Percentiles rank a stretch among this genome's conserved stretches.
Conservation (phyloP, 35 echinoderm and acorn worm species). For the Patiria miniata region DNA sequence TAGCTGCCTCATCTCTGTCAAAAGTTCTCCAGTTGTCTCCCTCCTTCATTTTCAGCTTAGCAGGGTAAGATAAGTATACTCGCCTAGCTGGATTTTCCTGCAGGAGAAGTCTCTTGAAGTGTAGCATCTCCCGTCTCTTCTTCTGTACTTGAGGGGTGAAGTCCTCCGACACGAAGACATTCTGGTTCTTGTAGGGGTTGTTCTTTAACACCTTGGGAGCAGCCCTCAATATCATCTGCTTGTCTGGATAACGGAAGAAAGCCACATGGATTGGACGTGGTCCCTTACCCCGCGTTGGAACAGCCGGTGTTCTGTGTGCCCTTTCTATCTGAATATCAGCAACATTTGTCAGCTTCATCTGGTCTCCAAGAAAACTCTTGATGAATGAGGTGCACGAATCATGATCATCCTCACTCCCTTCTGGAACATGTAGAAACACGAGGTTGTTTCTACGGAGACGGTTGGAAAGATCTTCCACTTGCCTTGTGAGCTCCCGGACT, state of each 20-base stretch:
- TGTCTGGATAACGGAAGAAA: neutral
- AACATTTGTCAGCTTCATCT: neutral
- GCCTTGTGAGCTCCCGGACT: neutral
- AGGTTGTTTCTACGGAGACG: neutral
- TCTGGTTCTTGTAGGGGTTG: too few relatives aligned
- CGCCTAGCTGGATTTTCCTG: neutral
- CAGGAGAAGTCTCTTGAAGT: too few relatives aligned
- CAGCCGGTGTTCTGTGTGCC: neutral
- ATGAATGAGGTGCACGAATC: neutral
- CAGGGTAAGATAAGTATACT: neutral
- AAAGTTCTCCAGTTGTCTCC: conserved; percentile 1
- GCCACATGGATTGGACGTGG: neutral
- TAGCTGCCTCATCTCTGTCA: neutral
- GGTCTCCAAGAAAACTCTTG: neutral
- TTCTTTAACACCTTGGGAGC: too few relatives aligned
- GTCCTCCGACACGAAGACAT: too few relatives aligned
- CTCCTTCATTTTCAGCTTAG: neutral
- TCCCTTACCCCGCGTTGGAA: neutral
- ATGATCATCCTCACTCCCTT: neutral
- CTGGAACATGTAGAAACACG: conserved; percentile 9
- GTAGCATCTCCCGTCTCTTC: too few relatives aligned
- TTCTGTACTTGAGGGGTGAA: too few relatives aligned
- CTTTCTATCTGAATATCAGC: neutral
- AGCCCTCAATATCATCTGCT: neutral
- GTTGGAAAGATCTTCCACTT: neutral